phyloP scores from a whole-genome alignment of 2,888 invertebrate genomes.

The Orthosia cruda region DNA sequence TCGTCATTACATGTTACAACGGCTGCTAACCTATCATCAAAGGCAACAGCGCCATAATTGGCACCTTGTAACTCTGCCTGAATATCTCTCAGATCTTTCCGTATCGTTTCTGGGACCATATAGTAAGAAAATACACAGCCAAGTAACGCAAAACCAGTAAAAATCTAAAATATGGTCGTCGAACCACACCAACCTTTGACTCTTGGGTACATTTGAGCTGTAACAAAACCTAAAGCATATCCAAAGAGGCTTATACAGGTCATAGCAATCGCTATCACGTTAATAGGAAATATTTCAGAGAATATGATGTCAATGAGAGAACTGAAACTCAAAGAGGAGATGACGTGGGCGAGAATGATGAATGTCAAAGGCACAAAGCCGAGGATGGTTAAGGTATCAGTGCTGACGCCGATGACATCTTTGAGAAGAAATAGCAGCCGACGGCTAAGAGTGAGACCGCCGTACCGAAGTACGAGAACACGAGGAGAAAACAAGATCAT shows the following conservation, averaged over 20 bases:
- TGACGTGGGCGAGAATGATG: constrained; percentile 75
- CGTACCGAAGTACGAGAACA: constrained; percentile 81
- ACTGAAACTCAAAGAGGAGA: constrained; percentile 83
- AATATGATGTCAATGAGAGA: constrained; percentile 87
- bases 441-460: constrained; percentile 69
- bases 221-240: constrained; percentile 84
- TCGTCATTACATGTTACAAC: constrained; percentile 21
- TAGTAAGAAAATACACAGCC: constrained; percentile 84
- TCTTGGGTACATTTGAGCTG: constrained; percentile 87
- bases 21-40: constrained; percentile 14
- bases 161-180: constrained; percentile 86
- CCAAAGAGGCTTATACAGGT: constrained; percentile 85
- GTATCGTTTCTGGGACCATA: constrained; percentile 90
- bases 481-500: constrained; percentile 73
- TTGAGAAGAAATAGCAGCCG: constrained; percentile 80
- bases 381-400: constrained; percentile 41
- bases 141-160: constrained; percentile 82
- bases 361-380: constrained; percentile 82
- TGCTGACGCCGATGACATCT: constrained; percentile 65
- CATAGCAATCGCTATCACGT: constrained; percentile 89
- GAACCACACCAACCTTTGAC: constrained; percentile 82
- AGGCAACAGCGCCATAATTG: constrained; percentile 38
- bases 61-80: constrained; percentile 86
- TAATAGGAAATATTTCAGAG: constrained; percentile 90
- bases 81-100: constrained; percentile 89